Base-by-base conservation (phyloP, 2,888 invertebrate genomes). In the Vesta saturnalis region DNA sequence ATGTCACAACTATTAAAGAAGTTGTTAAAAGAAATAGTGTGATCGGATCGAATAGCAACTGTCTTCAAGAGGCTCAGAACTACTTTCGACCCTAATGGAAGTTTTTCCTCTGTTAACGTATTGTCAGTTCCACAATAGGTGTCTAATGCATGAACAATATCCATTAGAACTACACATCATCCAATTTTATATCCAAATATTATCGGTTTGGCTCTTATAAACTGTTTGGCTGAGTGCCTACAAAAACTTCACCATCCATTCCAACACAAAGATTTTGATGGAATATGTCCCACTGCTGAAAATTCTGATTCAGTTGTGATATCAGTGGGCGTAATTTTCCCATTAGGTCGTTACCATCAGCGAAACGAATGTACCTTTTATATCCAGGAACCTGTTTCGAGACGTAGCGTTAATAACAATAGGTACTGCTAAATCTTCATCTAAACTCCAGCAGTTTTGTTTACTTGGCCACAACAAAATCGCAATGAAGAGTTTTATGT, bases 31-130 rank as follows among this genome's bases (percentile, higher is more conserved):
- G 4, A 60, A 22, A 57, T 23, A 5, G 30, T 30, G 35, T 57
- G 58, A 23, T 57, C 58, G 58, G 58, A 57, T 12, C 30, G 58
- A 30, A 30, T 10, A 22, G 22, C 58, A 30, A 57, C 15, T 15
- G 22, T 22, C 15, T 57, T 8, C 10, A 57, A 12, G 12, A 57
- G 35, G 16, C 22, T 22, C 22, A 54, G 4, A 10, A 46, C 46
- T 10, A 46, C 46, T 46, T 46, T 46, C n/a, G 46, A 46, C 4
- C 46, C 46, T 46, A 46, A 46, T 46, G 46, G 46, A 10, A 46
- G 46, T 46, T 46, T 46, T n/a, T 46, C 46, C 14, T 12, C n/a
- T 46, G 46, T 46, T 15, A 46, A 46, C 46, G n/a, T 46, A 5
- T 15, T 46, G 15, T 22, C 22, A 30, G 57, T 18, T 22, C 14